Base-by-base conservation (phyloP, 2,888 invertebrate species). In the Perdita meconis region DNA sequence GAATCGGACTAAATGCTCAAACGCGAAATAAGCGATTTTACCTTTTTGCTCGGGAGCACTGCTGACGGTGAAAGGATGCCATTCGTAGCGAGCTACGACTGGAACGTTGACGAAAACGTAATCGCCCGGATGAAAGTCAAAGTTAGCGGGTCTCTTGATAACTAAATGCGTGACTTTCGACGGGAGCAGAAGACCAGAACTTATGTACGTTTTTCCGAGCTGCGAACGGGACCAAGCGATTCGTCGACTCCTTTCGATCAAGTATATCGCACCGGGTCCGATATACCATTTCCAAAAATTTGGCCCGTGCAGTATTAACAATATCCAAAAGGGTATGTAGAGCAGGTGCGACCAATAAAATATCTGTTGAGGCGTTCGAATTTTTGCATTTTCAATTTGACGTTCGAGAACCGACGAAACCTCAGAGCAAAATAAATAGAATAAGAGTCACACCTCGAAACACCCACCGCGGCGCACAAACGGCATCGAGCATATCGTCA, bases 51-150 rank as follows among this genome's bases (percentile, higher is more conserved):
- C 98, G 0, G 98, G 98, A 6, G 98, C 98, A 87, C 98, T 98
- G 93, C 98, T 98, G 82, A 98, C 96, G 0, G 98, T 98, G 89
- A 99, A 98, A 0, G 98, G 98, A 94, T 98, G 98, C 98, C 98
- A 98, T 93, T 99, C 98, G 88, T 97, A 97, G 70, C 95, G 95
- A 0, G 98, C 98, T 75, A 98, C 97, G 5, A 95, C 95, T 0
- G 98, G 98, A 64, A 99, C 96, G 89, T 98, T 97, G 0, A 98
- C 96, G 89, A 97, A 98, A 42, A 98, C 95, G 90, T 98, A 98
- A 93, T 98, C 98, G 0, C 98, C 98, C 0, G 98, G 97, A 89
- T 96, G 96, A 92, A 97, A 98, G 89, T 96, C 95, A 90, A 98
- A 98, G 90, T 96, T 96, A 0, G 95, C 93, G 0, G 98, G 98